Conservation (phyloP, 1,140 invertebrate genomes). For the Carcinoscorpius rotundicauda region DNA sequence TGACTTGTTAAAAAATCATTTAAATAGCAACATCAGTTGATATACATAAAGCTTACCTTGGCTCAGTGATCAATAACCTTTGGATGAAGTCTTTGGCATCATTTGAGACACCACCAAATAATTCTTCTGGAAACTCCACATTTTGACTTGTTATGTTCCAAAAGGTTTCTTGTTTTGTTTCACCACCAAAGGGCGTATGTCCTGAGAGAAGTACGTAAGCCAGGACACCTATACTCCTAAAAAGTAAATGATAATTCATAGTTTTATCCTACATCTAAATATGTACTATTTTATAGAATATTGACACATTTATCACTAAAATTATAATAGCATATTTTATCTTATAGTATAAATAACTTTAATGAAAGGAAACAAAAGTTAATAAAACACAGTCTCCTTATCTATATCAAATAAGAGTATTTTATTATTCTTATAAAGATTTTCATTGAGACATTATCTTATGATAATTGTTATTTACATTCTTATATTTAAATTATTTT, state of each 20-base stretch:
- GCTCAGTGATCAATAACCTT: conserved; percentile 68
- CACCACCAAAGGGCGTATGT: conserved; percentile 79
- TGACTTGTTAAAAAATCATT: neutral
- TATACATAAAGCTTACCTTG: conserved; percentile 44
- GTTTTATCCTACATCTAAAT: no score
- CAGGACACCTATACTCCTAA: conserved; percentile 77
- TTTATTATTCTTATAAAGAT: no score
- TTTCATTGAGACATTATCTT: no score
- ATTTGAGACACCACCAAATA: conserved; percentile 71
- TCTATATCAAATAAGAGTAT: no score
- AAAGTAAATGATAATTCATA: conserved; percentile 15
- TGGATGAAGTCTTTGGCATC: conserved; percentile 74
- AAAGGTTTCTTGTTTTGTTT: conserved; percentile 85
- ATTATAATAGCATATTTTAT: no score
- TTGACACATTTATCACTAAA: no score
- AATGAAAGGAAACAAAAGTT: no score
- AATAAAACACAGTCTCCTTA: no score
- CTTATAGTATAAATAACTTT: no score
- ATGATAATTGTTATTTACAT: no score
- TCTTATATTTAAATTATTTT: no score
- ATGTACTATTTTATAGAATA: no score
- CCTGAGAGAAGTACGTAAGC: conserved; percentile 85
- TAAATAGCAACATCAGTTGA: neutral
- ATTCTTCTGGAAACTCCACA: conserved; percentile 76
- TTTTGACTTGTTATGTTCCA: conserved; percentile 86